Conservation (phyloP, 2,113 vertebrate species). For the Syngnathus floridae region DNA sequence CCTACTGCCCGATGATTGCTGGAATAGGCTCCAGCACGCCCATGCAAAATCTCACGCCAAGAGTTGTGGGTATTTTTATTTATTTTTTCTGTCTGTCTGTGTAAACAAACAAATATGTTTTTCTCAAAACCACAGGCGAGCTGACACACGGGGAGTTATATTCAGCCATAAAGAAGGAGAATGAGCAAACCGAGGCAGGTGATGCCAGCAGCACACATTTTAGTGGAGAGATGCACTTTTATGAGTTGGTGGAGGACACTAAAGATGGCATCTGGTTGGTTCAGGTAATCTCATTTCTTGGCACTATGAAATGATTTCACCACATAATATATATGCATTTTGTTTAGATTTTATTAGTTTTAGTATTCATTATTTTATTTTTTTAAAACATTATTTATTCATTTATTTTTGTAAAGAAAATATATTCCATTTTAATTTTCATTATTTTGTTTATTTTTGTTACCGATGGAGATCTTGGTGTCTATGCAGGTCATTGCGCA, state of each 20-base stretch:
- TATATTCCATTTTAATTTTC: too few species aligned
- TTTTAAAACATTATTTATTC: too few species aligned
- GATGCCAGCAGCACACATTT: slow-evolving; percentile 83
- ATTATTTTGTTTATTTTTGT: too few species aligned
- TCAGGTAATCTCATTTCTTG: slow-evolving; percentile 75
- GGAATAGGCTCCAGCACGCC: too few species aligned
- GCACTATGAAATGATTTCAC: neutral
- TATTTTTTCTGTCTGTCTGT: too few species aligned
- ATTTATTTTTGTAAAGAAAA: too few species aligned
- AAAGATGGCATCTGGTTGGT: slow-evolving; percentile 98
- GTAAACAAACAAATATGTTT: too few species aligned
- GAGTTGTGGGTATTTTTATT: too few species aligned
- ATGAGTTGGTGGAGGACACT: slow-evolving; percentile 95
- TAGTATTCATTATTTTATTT: too few species aligned
- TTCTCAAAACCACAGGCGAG: slow-evolving; percentile 71
- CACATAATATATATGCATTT: neutral
- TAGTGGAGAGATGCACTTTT: slow-evolving; percentile 97
- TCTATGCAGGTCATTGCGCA: slow-evolving; percentile 84
- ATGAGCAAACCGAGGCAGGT: slow-evolving; percentile 81
- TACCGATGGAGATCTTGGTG: slow-evolving; percentile 1
- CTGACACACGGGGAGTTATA: slow-evolving; percentile 95
- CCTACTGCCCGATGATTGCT: too few species aligned
- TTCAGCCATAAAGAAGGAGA: slow-evolving; percentile 88
- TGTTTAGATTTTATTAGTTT: too few species aligned
- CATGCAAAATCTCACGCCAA: too few species aligned